Evolutionary conservation across 2,113 vertebrate species (phyloP).

Genomic region (Silurus meridionalis): DNA sequence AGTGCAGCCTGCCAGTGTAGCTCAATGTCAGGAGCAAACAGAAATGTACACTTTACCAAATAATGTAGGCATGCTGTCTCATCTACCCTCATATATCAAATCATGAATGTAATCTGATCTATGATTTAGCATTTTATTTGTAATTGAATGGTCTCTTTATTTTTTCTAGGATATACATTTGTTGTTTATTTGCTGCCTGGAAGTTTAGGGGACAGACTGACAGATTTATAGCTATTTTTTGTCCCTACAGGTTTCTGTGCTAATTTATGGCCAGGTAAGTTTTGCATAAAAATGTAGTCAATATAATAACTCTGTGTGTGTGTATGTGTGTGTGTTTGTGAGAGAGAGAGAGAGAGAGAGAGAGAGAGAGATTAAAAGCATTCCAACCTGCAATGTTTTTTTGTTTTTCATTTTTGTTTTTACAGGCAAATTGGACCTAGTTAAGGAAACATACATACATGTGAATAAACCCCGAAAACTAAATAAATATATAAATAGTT

Average conservation of each 20-base stretch:
- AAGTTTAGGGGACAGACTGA: background rate
- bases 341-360: constrained; percentile 40
- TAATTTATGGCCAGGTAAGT: constrained; percentile 54
- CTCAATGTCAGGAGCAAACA: background rate
- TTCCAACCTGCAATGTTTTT: background rate
- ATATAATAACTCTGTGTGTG: constrained; percentile 57
- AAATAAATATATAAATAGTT: background rate
- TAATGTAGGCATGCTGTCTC: background rate
- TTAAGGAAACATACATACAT: constrained; percentile 7
- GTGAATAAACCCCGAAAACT: background rate
- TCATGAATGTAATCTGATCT: background rate
- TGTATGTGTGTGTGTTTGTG: background rate
- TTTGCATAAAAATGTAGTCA: constrained; percentile 65
- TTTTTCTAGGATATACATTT: background rate
- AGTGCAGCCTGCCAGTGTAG: background rate
- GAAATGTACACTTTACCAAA: background rate
- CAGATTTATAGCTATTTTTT: constrained; percentile 16
- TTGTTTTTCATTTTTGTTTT: constrained; percentile 33
- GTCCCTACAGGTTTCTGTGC: constrained; percentile 55
- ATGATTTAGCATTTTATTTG: background rate
- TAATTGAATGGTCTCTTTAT: background rate
- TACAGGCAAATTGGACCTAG: constrained; percentile 30
- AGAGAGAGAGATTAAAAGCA: background rate
- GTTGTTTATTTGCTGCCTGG: background rate
- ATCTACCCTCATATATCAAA: too few species aligned